Evolutionary conservation across 2,888 invertebrate species (phyloP).

Genomic region (Digitonthophagus gazella): DNA sequence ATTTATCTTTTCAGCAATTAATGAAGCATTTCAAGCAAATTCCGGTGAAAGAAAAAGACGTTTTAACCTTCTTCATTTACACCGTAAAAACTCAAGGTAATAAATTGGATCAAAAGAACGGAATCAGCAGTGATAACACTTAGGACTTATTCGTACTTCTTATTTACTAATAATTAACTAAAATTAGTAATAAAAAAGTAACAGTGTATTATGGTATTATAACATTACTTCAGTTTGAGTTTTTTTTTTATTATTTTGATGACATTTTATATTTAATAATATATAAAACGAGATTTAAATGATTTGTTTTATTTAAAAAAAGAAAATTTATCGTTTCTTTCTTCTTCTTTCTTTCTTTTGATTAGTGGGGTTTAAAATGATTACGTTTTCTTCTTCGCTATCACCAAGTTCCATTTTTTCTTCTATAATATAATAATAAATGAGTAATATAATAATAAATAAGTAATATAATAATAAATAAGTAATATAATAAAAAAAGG

Average conservation of each 20-base stretch:
- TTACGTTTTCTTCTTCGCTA: constrained; percentile 49
- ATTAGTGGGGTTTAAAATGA: constrained; percentile 43
- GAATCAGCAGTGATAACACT: constrained; percentile 64
- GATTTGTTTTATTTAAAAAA: not conserved
- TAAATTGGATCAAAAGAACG: constrained; percentile 81
- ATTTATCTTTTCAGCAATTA: constrained; percentile 69
- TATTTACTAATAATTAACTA: constrained; percentile 8
- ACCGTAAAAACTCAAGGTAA: constrained; percentile 92
- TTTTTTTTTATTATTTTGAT: not conserved
- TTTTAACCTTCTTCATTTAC: constrained; percentile 91
- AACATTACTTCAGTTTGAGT: not conserved
- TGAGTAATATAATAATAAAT: too few species aligned
- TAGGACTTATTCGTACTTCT: constrained; percentile 36
- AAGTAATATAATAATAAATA: too few species aligned
- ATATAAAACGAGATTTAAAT: not conserved
- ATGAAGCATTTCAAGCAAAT: constrained; percentile 95
- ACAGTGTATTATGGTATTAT: not conserved
- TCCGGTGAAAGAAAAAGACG: constrained; percentile 92
- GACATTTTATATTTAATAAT: not conserved
- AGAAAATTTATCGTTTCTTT: constrained; percentile 1
- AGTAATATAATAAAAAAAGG: too few species aligned
- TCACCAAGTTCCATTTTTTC: constrained; percentile 37
- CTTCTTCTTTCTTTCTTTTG: constrained; percentile 36
- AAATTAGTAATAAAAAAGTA: not conserved
- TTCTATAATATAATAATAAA: constrained; percentile 31